Conservation (phyloP, 2,888 invertebrate species). For the Neoitamus cyanurus region DNA sequence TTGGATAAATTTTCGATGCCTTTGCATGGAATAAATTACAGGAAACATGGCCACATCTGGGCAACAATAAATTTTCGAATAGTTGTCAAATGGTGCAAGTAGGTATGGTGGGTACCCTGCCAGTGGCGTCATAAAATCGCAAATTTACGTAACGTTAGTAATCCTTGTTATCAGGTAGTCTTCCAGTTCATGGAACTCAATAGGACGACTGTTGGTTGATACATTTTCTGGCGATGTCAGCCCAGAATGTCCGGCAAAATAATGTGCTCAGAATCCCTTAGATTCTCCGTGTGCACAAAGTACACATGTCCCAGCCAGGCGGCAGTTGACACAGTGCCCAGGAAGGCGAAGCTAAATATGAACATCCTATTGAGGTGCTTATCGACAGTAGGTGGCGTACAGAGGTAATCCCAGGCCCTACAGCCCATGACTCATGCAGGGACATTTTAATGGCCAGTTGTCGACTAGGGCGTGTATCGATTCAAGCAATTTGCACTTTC, state of each 20-base stretch:
- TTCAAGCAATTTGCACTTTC: slow-evolving; percentile 39
- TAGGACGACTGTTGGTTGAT: slow-evolving; percentile 36
- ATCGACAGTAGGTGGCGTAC: slow-evolving; percentile 21
- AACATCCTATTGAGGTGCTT: slow-evolving; percentile 25
- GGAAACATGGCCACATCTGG: background rate
- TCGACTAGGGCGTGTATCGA: slow-evolving; percentile 6
- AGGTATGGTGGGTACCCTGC: background rate
- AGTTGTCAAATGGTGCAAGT: background rate
- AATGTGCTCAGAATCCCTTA: background rate
- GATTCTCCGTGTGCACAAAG: background rate
- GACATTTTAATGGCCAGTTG: slow-evolving; percentile 27
- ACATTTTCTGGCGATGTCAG: slow-evolving; percentile 35
- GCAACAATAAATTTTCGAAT: background rate
- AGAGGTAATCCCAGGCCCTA: background rate
- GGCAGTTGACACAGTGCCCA: slow-evolving; percentile 26
- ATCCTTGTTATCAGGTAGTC: slow-evolving; percentile 35
- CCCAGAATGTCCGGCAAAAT: slow-evolving; percentile 29
- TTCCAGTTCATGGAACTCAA: slow-evolving; percentile 28
- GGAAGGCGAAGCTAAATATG: slow-evolving; percentile 9
- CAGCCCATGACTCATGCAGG: slow-evolving; percentile 9
- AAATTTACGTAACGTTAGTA: slow-evolving; percentile 40
- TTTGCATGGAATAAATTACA: background rate
- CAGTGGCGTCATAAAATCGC: slow-evolving; percentile 8
- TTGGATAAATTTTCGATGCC: background rate
- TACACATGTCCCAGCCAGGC: background rate